phyloP scores from a whole-genome alignment of 2,888 invertebrate genomes.

The Drosophila sordidula region DNA sequence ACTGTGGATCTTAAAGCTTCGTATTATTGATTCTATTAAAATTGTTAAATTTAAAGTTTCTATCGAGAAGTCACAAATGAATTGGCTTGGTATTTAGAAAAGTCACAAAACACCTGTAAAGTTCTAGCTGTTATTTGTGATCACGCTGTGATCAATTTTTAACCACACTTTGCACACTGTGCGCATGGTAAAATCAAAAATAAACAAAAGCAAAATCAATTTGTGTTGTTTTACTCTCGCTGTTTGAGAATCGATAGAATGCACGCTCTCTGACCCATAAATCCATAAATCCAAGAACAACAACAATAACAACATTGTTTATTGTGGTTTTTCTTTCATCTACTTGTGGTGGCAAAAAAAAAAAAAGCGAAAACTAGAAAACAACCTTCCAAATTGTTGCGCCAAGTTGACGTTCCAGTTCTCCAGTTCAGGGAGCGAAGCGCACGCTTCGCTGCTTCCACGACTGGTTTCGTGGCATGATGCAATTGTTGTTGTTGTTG shows the following conservation, averaged over 20 bases:
- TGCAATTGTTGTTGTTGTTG: slow-evolving; percentile 61
- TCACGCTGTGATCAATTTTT: too few species aligned
- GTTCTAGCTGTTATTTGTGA: too few species aligned
- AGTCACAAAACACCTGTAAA: too few species aligned
- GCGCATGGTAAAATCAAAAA: not conserved
- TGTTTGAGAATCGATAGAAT: slow-evolving; percentile 8
- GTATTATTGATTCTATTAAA: too few species aligned
- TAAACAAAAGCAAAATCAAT: slow-evolving; percentile 30
- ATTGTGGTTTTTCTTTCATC: not conserved
- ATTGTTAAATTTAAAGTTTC: too few species aligned
- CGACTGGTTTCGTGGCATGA: slow-evolving; percentile 71
- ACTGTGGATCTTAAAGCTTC: not conserved
- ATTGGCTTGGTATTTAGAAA: too few species aligned
- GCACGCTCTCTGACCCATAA: slow-evolving; percentile 42
- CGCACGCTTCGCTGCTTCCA: slow-evolving; percentile 56
- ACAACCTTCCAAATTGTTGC: slow-evolving; percentile 69
- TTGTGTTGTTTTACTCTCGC: slow-evolving; percentile 12
- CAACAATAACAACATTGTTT: not conserved
- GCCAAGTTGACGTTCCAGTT: slow-evolving; percentile 71
- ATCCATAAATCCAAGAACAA: slow-evolving; percentile 35
- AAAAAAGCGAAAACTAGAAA: slow-evolving; percentile 47
- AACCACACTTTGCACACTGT: slow-evolving; percentile 12
- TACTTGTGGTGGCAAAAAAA: slow-evolving; percentile 20
- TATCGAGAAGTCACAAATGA: too few species aligned
- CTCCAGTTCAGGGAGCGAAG: slow-evolving; percentile 66